Conservation (phyloP, 2,888 invertebrate genomes). For the Tenthredo livida region DNA sequence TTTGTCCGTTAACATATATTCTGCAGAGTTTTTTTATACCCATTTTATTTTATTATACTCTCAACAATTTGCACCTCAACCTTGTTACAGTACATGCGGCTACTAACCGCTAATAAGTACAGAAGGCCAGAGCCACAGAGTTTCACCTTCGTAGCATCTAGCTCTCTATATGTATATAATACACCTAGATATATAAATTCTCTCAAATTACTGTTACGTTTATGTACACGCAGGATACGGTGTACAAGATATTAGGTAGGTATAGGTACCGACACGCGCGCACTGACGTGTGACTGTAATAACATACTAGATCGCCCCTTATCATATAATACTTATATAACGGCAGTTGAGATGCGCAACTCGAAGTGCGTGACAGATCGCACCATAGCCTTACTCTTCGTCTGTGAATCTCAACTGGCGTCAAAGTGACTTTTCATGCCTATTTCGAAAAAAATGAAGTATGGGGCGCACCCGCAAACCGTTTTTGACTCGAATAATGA, state of each 20-base stretch:
- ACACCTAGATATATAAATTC: not conserved
- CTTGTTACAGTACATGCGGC: conserved; percentile 1
- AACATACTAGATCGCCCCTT: too few relatives aligned
- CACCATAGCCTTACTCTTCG: too few relatives aligned
- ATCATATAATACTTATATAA: too few relatives aligned
- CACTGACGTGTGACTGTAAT: not conserved
- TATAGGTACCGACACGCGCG: not conserved
- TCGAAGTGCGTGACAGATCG: too few relatives aligned
- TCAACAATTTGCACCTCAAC: not conserved
- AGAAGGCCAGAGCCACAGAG: conserved; percentile 26
- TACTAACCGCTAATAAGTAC: conserved; percentile 9
- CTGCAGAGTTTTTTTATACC: not conserved
- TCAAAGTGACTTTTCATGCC: too few relatives aligned
- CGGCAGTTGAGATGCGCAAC: too few relatives aligned
- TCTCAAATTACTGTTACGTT: not conserved
- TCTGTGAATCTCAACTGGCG: too few relatives aligned
- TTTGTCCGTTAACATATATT: not conserved
- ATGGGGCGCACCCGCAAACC: too few relatives aligned
- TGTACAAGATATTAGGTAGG: not conserved
- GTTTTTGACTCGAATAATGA: too few relatives aligned
- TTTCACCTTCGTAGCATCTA: conserved; percentile 11
- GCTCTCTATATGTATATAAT: not conserved
- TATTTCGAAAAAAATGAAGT: too few relatives aligned
- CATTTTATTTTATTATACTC: not conserved
- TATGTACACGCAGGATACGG: not conserved